Base-by-base conservation (phyloP, 2,888 invertebrate species). In the Cephonodes hylas region DNA sequence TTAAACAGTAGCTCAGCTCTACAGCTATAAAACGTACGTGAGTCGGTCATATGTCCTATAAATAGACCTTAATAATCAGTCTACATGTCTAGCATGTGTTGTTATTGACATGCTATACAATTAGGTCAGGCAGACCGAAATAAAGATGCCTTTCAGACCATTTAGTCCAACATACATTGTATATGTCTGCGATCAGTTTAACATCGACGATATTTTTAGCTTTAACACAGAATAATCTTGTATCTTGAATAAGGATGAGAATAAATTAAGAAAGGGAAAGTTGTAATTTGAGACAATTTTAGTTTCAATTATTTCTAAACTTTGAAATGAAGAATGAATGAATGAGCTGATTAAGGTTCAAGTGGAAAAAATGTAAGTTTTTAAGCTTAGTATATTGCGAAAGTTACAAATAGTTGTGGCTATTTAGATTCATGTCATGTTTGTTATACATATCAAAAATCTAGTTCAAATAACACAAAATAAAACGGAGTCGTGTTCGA, bases 91-190 rank as follows among this genome's bases (percentile, higher is more conserved):
- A 22, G 13, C 45, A 22, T 45, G 53, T 27, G 48, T 53, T 53
- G 48, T 53, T 18, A 53, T 53, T 53, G 53, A 53, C 27, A 53
- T 27, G 31, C 27, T 53, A 18, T 20, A 6, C 18, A 53, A 53
- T 53, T 31, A 18, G 53, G 53, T 53, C 53, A 53, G 53, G 18
- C 53, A 53, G 53, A 31, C 31, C 31, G 31, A 53, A 48, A 53
- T 53, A 53, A 53, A 27, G 18, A 25, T 15, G 8, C 48, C 27
- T 53, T 27, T 53, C 18, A 53, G 27, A 3, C 31, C 18, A 27
- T 53, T 1, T 8, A 8, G 53, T 53, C 31, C 27, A 20, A 18
- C 18, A 7, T 38, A 20, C 18, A 20, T 20, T 27, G 27, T 13
- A 38, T 38, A 38, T 3, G 1, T 38, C n/a, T 38, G n/a, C 34